Conservation (phyloP, 2,888 invertebrate species). For the Plebejus melissa region DNA sequence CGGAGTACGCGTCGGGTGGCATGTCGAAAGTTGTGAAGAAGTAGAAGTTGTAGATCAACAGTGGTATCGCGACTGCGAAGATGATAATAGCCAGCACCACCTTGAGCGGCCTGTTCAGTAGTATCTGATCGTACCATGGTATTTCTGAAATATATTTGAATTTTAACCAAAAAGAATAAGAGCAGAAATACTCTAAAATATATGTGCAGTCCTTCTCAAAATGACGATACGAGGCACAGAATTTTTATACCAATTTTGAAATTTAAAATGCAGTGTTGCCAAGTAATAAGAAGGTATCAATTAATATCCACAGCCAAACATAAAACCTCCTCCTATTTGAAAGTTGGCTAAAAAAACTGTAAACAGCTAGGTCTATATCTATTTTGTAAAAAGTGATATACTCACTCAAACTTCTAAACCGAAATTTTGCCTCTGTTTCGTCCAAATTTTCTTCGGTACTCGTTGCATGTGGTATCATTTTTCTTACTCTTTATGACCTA, state of each 20-base stretch:
- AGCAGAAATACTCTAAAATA: too few species aligned
- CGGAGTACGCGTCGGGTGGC: slow-evolving; percentile 61
- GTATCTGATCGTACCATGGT: slow-evolving; percentile 60
- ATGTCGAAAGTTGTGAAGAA: slow-evolving; percentile 48
- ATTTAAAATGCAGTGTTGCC: too few species aligned
- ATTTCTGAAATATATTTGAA: slow-evolving; percentile 51
- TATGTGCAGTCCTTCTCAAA: too few species aligned
- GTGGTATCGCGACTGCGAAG: slow-evolving; percentile 49
- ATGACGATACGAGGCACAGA: too few species aligned
- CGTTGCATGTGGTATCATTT: background rate
- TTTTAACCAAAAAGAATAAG: background rate
- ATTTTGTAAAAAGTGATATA: background rate
- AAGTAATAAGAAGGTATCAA: too few species aligned
- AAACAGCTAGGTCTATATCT: too few species aligned
- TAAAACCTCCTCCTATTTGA: too few species aligned
- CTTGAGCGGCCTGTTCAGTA: slow-evolving; percentile 60
- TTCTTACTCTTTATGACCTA: background rate
- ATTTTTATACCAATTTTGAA: too few species aligned
- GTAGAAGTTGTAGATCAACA: slow-evolving; percentile 56
- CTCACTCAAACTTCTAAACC: background rate
- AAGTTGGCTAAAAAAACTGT: background rate
- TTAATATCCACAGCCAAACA: too few species aligned
- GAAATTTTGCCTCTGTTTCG: background rate
- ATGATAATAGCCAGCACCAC: slow-evolving; percentile 47
- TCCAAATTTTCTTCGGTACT: background rate